Base-by-base conservation (phyloP, 2,888 invertebrate genomes). In the Andrena dorsata region DNA sequence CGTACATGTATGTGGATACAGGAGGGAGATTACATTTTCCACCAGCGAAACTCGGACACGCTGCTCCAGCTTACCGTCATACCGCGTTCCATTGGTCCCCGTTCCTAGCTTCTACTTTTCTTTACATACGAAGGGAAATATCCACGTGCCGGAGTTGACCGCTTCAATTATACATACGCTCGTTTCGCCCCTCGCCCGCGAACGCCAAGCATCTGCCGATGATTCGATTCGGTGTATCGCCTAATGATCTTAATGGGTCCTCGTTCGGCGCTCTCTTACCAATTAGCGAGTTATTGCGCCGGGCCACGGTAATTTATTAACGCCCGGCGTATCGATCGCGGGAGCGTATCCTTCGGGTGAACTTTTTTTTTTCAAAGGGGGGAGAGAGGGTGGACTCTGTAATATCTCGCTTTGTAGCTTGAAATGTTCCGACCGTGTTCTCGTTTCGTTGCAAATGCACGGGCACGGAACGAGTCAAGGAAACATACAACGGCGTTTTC, bases 231-330 rank as follows among this genome's bases (percentile, higher is more conserved):
- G 49, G 61, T 61, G 26, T 30, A 58, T 8, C 71, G 20, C n/a
- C 49, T 32, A 72, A 72, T 51, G 72, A 72, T 72, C 32, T 63
- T 72, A 72, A 63, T 26, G 32, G 63, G 51, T 16, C 23, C 6
- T 16, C 61, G 49, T 20, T 72, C 23, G 41, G 30, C n/a, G 63
- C 6, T 51, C 32, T 8, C 51, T 61, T 51, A 51, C 32, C 32
- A 49, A 72, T 72, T 63, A 72, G 30, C 63, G 58, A 61, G 49
- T 30, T 26, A 35, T 41, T 60, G 16, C 71, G 20, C 32, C n/a
- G 28, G n/a, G 26, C 56, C 32, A 3, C n/a, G 26, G 28, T 20
- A 60, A 71, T 71, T 30, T 20, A 71, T 71, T 41, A 60, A 71
- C 71, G 58, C 23, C n/a, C 35, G 5, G 26, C 6, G 49, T 26